Evolutionary conservation across 1,140 invertebrate genomes (phyloP).

Genomic region (Matsumurasca onukii): DNA sequence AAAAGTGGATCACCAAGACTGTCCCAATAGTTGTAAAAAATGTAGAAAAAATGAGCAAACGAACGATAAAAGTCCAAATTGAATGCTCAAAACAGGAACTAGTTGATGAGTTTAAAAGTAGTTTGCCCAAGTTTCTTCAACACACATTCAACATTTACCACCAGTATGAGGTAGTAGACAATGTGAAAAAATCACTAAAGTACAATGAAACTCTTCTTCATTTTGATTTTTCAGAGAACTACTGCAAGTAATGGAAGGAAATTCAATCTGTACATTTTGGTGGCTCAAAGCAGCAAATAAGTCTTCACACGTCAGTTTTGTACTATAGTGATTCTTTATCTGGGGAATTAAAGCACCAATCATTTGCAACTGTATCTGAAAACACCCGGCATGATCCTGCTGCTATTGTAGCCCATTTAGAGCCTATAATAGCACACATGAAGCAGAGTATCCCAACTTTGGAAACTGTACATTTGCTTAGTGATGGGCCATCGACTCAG

Average conservation of each 20-base stretch:
- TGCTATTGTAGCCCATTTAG: constrained; percentile 15
- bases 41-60: neutral
- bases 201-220: neutral
- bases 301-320: neutral
- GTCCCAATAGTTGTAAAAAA: neutral
- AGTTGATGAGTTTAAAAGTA: neutral
- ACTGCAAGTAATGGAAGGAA: too few species aligned
- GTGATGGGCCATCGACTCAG: constrained; percentile 36
- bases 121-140: neutral
- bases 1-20: neutral
- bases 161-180: neutral
- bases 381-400: constrained; percentile 8
- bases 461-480: constrained; percentile 36
- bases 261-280: neutral
- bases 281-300: neutral
- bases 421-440: constrained; percentile 4
- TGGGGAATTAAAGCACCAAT: neutral
- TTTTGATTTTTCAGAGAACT: neutral
- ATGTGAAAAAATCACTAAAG: neutral
- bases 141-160: neutral
- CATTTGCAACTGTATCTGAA: neutral
- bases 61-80: neutral
- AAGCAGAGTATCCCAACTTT: constrained; percentile 7
- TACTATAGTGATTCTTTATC: neutral
- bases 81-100: neutral